Evolutionary conservation across 1,140 invertebrate genomes (phyloP), one percentile per base, ranked within the genome.

Genomic region (Mya arenaria): DNA sequence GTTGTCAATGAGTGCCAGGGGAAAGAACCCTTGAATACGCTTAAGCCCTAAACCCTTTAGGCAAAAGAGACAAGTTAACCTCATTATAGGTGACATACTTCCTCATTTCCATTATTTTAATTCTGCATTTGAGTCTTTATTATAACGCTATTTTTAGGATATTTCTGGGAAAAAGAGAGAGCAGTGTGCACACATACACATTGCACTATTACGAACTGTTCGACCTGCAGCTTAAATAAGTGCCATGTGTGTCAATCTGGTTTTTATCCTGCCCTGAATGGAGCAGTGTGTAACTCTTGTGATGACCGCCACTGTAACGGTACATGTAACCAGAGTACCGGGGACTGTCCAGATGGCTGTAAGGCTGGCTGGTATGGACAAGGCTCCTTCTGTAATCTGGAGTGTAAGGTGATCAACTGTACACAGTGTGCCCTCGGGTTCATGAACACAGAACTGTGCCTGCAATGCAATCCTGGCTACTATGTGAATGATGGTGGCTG

Each of bases 311-410:
- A 75, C 37, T 75, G 73, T 63, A 44, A 44, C 34, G 73, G 39
- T 34, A 23, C 17, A 5, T 75, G 73, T 75, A 39, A 41, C 30
- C 32, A 28, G 4, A 19, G 1, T 4, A 75, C 10, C 36, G 73
- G 73, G 0, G 56, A 63, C 23, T 75, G 73, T 75, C n/a, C 41
- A 15, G 62, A 39, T 1, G 73, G 73, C 13, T 75, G 73, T 34
- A n/a, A 75, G 36, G 23, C 58, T 13, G 73, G 73, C 13, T 75
- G 60, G 58, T 75, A 62, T 75, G 73, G 73, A n/a, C 17, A 63
- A 25, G 58, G 30, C 32, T 65, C 48, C 52, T 58, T 19, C 4
- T 75, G 73, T 28, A 30, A 75, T 39, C 25, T 36, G 23, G 17
- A 30, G 1, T 75, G 73, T 48, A 44, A 36, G 3, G n/a, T 75